Percentiles rank a stretch among this genome's conserved stretches.
Conservation (phyloP, 2,113 vertebrate species). For the Chaetodon auriga region DNA sequence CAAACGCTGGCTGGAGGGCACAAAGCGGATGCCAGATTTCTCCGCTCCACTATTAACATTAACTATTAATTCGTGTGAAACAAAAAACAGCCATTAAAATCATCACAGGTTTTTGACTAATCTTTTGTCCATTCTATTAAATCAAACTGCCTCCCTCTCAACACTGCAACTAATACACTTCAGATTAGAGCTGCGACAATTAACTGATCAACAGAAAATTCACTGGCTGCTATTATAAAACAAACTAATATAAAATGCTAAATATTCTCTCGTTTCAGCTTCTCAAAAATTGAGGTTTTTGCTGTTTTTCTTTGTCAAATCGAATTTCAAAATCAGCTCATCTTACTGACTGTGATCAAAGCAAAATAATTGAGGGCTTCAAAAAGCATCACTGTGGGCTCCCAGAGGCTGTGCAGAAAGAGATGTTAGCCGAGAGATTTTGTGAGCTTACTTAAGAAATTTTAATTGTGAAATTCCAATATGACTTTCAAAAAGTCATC, state of each 20-base stretch:
- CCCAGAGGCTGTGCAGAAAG: too few relatives aligned
- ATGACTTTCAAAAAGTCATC: constrained; percentile 4
- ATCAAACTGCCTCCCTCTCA: neutral
- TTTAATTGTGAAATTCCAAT: neutral
- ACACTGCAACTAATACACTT: neutral
- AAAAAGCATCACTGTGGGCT: neutral
- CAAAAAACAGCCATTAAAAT: neutral
- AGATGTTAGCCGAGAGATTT: neutral
- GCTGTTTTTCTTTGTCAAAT: too few relatives aligned
- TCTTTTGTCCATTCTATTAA: neutral
- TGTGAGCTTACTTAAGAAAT: constrained; percentile 1
- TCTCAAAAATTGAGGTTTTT: neutral
- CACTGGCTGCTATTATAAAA: too few relatives aligned
- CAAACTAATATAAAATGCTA: too few relatives aligned
- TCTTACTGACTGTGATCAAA: neutral
- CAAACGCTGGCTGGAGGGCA: neutral
- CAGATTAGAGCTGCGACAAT: neutral
- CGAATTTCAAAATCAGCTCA: neutral
- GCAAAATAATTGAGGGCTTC: neutral
- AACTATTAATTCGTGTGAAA: too few relatives aligned
- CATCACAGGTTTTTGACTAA: neutral
- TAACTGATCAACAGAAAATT: too few relatives aligned
- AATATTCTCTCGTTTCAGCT: neutral
- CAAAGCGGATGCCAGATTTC: neutral
- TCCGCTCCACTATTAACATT: neutral